Percentiles rank a stretch among this genome's conserved stretches.
These are phyloP conservation scores for Cavia porcellus DNA, from an alignment of 2,113 vertebrate species.

Conservation along the genomic window DNA sequence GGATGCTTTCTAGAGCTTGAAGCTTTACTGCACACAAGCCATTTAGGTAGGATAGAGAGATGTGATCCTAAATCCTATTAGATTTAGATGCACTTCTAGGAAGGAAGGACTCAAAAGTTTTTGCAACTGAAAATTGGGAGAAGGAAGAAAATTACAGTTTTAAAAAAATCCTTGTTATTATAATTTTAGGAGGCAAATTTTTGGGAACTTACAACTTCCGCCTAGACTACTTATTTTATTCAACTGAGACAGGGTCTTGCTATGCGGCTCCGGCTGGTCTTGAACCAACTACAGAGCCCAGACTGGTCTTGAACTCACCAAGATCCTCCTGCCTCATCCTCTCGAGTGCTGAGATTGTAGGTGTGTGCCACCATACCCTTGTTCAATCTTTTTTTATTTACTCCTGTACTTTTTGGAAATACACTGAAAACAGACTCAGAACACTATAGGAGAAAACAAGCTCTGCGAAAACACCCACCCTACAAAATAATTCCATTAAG, in stretches of 20 bases:
- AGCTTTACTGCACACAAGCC: background rate
- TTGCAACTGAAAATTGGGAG: slow-evolving; percentile 36
- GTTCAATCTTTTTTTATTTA: background rate
- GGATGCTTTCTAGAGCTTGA: background rate
- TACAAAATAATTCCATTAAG: slow-evolving; percentile 40
- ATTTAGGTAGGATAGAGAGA: slow-evolving; percentile 16
- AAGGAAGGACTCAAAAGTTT: slow-evolving; percentile 45
- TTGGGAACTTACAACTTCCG: slow-evolving; percentile 1
- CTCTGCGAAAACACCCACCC: slow-evolving; percentile 16
- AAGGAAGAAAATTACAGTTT: slow-evolving; percentile 13
- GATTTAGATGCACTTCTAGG: background rate
- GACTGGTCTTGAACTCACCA: background rate
- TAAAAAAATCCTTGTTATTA: background rate
- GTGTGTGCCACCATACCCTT: background rate
- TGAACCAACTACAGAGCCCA: background rate
- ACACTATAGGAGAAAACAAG: background rate
- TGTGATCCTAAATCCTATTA: background rate
- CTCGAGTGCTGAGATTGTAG: background rate
- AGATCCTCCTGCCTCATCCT: background rate
- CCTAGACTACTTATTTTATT: slow-evolving; percentile 38
- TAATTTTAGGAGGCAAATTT: background rate
- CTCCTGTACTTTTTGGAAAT: background rate
- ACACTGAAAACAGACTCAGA: slow-evolving; percentile 34
- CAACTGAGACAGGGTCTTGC: background rate
- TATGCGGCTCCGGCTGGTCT: background rate